These are phyloP conservation scores for Caenorhabditis tropicalis DNA, from an alignment of 1,140 invertebrate species.

Conservation along the genomic window DNA sequence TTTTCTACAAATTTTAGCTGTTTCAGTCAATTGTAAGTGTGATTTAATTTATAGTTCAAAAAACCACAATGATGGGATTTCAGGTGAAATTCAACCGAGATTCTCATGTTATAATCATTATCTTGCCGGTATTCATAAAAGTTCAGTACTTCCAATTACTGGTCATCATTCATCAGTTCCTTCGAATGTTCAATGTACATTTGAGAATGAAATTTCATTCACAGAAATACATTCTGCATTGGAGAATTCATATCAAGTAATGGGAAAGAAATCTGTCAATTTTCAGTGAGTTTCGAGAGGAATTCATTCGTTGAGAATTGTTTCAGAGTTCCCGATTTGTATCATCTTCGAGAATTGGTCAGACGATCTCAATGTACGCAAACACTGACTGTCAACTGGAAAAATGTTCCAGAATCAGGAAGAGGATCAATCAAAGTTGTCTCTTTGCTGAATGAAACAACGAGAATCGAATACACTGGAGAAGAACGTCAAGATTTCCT, in stretches of 20 bases:
- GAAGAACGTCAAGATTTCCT: conserved; percentile 23
- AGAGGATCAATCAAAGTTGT: background rate
- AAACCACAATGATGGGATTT: too few relatives aligned
- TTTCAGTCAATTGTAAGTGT: background rate
- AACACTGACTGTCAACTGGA: conserved; percentile 38
- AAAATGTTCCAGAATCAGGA: background rate
- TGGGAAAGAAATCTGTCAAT: conserved; percentile 19
- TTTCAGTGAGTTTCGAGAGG: background rate
- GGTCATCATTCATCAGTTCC: background rate
- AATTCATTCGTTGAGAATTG: background rate
- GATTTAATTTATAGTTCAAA: background rate
- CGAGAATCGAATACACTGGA: conserved; percentile 20
- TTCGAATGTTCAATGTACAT: conserved; percentile 13
- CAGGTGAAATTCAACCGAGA: conserved; percentile 8
- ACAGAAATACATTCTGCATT: conserved; percentile 25
- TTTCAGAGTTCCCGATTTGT: conserved; percentile 29
- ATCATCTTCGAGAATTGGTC: conserved; percentile 17
- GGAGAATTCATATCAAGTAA: background rate
- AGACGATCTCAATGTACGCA: conserved; percentile 25
- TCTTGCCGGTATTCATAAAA: background rate
- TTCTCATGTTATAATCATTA: conserved; percentile 34
- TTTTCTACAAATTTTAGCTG: background rate
- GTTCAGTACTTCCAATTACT: background rate
- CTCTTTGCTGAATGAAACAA: conserved; percentile 38
- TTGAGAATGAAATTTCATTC: conserved; percentile 20